Evolutionary conservation across 2,888 invertebrate genomes (phyloP).

Genomic region (Drosophila colorata): DNA sequence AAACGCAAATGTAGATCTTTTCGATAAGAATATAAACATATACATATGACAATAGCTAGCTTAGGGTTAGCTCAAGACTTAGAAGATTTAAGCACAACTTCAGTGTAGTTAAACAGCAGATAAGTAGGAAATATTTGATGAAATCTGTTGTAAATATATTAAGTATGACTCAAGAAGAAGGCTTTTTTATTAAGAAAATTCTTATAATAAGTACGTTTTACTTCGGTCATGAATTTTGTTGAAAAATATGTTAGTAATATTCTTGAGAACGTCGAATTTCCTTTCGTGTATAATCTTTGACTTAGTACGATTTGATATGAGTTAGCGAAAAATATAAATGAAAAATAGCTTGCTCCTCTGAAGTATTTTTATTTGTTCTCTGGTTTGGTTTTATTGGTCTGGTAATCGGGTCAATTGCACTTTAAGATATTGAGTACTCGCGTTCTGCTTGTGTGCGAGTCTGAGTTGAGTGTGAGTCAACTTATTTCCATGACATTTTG

Average conservation of each 20-base stretch:
- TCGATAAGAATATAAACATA: constrained; percentile 40
- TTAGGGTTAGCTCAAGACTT: neutral
- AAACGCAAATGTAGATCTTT: constrained; percentile 21
- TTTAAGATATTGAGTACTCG: constrained; percentile 47
- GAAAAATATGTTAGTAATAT: too few species aligned
- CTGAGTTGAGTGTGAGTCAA: constrained; percentile 21
- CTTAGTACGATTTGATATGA: neutral
- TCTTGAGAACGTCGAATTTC: too few species aligned
- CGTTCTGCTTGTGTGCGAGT: constrained; percentile 27
- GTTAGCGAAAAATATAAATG: neutral
- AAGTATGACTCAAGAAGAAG: too few species aligned
- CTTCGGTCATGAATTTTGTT: too few species aligned
- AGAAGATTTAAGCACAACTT: neutral
- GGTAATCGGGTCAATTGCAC: constrained; percentile 59
- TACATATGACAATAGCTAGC: neutral
- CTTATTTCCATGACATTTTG: constrained; percentile 38
- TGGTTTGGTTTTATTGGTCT: constrained; percentile 31
- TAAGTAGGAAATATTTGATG: neutral
- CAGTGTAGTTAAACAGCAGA: neutral
- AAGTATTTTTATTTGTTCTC: neutral
- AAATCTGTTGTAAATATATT: too few species aligned
- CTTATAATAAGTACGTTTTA: too few species aligned
- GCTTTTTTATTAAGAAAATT: too few species aligned
- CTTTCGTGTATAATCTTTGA: too few species aligned
- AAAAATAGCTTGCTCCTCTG: too few species aligned